phyloP scores from a whole-genome alignment of 1,140 invertebrate species.

The Caenorhabditis inopinata region DNA sequence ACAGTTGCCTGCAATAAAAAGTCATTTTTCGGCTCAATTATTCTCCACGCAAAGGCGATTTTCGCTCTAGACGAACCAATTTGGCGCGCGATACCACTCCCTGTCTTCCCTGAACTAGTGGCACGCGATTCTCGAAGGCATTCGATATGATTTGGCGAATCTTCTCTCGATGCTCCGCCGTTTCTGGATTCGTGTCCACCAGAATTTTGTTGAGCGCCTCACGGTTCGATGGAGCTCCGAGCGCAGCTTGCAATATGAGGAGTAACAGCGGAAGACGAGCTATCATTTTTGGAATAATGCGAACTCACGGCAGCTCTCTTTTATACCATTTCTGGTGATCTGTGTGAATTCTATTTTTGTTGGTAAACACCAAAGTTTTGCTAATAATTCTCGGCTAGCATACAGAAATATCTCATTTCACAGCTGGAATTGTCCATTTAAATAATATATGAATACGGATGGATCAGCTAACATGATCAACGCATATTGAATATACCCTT shows the following conservation, averaged over 20 bases:
- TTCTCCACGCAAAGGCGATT: background rate
- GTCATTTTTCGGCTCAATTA: background rate
- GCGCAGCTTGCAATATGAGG: too few relatives aligned
- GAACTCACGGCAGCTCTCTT: too few relatives aligned
- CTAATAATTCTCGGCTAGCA: too few relatives aligned
- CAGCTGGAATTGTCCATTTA: too few relatives aligned
- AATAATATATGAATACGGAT: too few relatives aligned
- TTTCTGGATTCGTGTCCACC: background rate
- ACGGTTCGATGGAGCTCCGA: background rate
- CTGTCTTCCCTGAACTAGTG: slow-evolving; percentile 12
- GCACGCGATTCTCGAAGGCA: slow-evolving; percentile 4
- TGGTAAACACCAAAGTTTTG: too few relatives aligned
- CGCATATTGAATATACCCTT: too few relatives aligned
- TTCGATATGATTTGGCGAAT: background rate
- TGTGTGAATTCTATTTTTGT: too few relatives aligned
- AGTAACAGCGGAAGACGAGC: background rate
- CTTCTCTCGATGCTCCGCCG: background rate
- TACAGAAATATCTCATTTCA: too few relatives aligned
- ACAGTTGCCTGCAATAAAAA: background rate
- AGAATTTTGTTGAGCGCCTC: background rate
- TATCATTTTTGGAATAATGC: background rate
- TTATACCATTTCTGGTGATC: too few relatives aligned
- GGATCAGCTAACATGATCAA: too few relatives aligned
- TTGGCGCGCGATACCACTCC: background rate
- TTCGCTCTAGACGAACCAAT: background rate